phyloP scores from a whole-genome alignment of 1,140 invertebrate genomes.

The Macrosteles quadrilineatus region DNA sequence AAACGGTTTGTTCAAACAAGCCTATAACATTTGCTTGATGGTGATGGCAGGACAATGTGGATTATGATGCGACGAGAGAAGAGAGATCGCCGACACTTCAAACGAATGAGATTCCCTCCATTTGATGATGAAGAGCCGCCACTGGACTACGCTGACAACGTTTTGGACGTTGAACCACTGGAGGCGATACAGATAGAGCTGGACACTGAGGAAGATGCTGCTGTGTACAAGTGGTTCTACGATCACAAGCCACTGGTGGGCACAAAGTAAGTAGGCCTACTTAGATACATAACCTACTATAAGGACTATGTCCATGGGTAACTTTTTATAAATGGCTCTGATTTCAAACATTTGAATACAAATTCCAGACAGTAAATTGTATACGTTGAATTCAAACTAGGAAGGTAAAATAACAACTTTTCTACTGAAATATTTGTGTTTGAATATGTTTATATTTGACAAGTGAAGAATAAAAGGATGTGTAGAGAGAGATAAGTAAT shows the following conservation, averaged over 20 bases:
- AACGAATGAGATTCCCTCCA: conserved; percentile 99
- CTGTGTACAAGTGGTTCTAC: conserved; percentile 95
- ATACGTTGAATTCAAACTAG: too few relatives aligned
- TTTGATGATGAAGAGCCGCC: conserved; percentile 99
- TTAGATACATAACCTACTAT: background rate
- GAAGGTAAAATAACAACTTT: too few relatives aligned
- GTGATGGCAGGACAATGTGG: conserved; percentile 96
- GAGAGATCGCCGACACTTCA: conserved; percentile 97
- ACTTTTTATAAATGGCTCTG: too few relatives aligned
- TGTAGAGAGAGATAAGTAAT: too few relatives aligned
- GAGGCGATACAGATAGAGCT: conserved; percentile 99
- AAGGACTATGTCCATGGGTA: background rate
- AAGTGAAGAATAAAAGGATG: too few relatives aligned
- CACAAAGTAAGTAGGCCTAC: conserved; percentile 67
- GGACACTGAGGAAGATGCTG: conserved; percentile 93
- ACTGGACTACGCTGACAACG: conserved; percentile 98
- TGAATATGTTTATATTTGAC: too few relatives aligned
- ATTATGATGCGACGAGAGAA: conserved; percentile 99
- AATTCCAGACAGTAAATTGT: too few relatives aligned
- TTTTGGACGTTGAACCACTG: conserved; percentile 97
- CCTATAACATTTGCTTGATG: too few relatives aligned
- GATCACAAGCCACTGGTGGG: conserved; percentile 96
- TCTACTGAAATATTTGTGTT: too few relatives aligned
- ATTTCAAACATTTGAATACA: too few relatives aligned
- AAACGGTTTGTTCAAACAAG: too few relatives aligned